Evolutionary conservation across 2,888 invertebrate species (phyloP), one percentile per base, ranked within the genome.

Genomic region (Trissoscelio sp.): DNA sequence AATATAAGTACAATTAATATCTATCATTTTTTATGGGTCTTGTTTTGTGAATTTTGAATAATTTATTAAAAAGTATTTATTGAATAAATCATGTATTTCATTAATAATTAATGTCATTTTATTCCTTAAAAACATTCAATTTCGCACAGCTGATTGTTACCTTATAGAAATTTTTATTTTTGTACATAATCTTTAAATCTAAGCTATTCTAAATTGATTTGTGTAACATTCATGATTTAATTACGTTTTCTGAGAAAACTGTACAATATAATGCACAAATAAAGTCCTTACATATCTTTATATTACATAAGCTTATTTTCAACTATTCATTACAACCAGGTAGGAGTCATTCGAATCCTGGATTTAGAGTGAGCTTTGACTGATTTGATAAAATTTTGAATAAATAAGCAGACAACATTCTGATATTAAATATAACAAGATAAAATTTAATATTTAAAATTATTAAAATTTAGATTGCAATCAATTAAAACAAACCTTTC

Each of bases 321-420:
- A 48, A n/a, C 48, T 48, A 48, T n/a, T 22, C 48, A 3, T 22
- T 48, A 48, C n/a, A 48, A 48, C 48, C 48, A n/a, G n/a, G 11
- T 48, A 24, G n/a, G 6, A 48, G 48, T n/a, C 2, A 22, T 5
- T 18, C 18, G 20, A 12, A 22, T 48, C 18, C 4, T 22, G 16
- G 11, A 9, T 11, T 3, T 14, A 12, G n/a, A 22, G n/a, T 22
- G 5, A 22, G 24, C 48, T 48, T n/a, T 22, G 22, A n/a, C 24
- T 48, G 18, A n/a, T 48, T 22, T 1, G 3, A n/a, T 48, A n/a
- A n/a, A 5, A 37, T 37, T 37, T 5, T 3, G 3, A 37, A 37
- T 37, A 37, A 37, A 11, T 34, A 9, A 34, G 9, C 9, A 34
- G 9, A 44, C 18, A 18, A 46, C 5, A 2, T 22, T 3, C 11